A percentile compares a stretch with the other conserved stretches of the same genome.
Conservation (phyloP, 2,888 invertebrate species). For the Eupithecia subumbrata region DNA sequence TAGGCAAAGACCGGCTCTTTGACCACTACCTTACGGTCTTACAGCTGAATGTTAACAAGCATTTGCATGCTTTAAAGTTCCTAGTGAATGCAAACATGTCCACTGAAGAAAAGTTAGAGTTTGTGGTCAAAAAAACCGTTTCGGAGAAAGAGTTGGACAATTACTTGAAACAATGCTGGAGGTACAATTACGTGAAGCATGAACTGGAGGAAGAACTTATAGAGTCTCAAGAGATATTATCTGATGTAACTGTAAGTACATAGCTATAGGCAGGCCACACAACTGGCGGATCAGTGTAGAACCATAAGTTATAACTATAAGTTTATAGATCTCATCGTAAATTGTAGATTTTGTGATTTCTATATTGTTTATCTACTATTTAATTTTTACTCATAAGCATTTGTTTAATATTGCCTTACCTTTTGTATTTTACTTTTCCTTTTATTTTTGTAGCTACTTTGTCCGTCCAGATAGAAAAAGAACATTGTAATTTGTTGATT, state of each 20-base stretch:
- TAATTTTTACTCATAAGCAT: too few species aligned
- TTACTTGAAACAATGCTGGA: constrained; percentile 75
- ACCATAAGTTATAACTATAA: too few species aligned
- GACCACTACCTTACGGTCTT: constrained; percentile 63
- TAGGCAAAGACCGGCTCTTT: constrained; percentile 72
- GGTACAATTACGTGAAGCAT: constrained; percentile 67
- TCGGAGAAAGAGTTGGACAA: constrained; percentile 73
- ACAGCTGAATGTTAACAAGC: constrained; percentile 49
- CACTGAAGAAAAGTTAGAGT: constrained; percentile 74
- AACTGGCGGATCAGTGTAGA: too few species aligned
- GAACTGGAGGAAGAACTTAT: constrained; percentile 44
- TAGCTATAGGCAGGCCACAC: too few species aligned
- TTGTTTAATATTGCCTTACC: too few species aligned
- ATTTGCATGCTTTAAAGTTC: constrained; percentile 62
- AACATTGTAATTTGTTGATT: too few species aligned
- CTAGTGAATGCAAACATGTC: constrained; percentile 68
- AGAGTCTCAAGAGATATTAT: constrained; percentile 46
- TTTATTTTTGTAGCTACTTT: too few species aligned
- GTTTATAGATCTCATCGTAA: too few species aligned
- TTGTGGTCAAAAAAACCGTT: constrained; percentile 61
- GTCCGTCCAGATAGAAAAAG: too few species aligned
- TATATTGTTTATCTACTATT: too few species aligned
- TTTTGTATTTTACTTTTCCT: too few species aligned
- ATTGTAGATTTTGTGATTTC: too few species aligned
- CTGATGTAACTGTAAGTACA: constrained; percentile 60